Conservation (phyloP, 2,797 vertebrate genomes). For the Cottoperca gobio region DNA sequence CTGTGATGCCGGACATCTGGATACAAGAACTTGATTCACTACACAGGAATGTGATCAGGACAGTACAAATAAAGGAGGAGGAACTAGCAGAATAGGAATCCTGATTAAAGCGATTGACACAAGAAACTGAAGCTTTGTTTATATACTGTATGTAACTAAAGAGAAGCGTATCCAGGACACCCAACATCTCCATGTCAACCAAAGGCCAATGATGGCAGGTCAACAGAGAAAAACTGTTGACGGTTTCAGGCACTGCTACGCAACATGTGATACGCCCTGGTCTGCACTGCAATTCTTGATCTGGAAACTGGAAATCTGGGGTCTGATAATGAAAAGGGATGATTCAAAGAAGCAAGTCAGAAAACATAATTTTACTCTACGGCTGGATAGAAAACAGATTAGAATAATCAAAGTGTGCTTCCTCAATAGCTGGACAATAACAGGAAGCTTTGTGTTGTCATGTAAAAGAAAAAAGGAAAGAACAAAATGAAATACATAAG, state of each 20-base stretch:
- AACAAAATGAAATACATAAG: constrained; percentile 17
- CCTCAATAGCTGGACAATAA: constrained; percentile 44
- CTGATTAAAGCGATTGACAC: constrained; percentile 59
- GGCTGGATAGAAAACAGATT: constrained; percentile 33
- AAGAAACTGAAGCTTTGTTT: constrained; percentile 69
- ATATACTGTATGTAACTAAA: constrained; percentile 51
- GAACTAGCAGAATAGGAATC: constrained; percentile 47
- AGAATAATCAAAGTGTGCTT: constrained; percentile 37
- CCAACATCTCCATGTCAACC: constrained; percentile 48
- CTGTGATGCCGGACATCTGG: constrained; percentile 79
- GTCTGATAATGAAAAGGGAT: constrained; percentile 64
- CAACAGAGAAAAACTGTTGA: constrained; percentile 43
- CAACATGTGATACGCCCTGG: constrained; percentile 19
- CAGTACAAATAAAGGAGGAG: constrained; percentile 55
- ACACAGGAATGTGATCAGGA: constrained; percentile 65
- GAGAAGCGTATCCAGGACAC: constrained; percentile 54
- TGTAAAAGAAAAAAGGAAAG: constrained; percentile 23
- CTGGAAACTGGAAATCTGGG: constrained; percentile 30
- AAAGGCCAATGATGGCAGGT: constrained; percentile 35
- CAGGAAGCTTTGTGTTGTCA: constrained; percentile 31
- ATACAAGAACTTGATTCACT: constrained; percentile 64
- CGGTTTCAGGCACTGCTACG: constrained; percentile 31
- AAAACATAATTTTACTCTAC: constrained; percentile 27
- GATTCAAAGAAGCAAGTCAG: constrained; percentile 36
- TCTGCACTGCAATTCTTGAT: constrained; percentile 36